Base-by-base conservation (phyloP, 2,113 vertebrate genomes). In the Semicossyphus pulcher region DNA sequence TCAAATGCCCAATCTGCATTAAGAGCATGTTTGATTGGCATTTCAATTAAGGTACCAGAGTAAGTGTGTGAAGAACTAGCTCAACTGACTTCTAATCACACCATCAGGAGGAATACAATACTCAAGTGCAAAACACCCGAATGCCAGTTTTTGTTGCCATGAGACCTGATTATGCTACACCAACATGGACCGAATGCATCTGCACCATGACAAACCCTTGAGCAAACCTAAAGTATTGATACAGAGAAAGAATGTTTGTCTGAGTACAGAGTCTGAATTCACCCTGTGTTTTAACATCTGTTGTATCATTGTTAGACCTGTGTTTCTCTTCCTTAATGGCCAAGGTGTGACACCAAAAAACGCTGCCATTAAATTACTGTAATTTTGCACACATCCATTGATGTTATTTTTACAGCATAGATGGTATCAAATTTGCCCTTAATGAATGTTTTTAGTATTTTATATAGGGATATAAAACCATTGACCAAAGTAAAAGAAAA, bases 301-400 rank as follows among this genome's bases (percentile, higher is more conserved):
- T 61, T 72, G 2, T 7, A 37, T 12, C n/a, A 63, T 23, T 21
- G 53, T 39, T 20, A 32, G 0, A 56, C 11, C 3, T 7, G 0
- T 11, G n/a, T 44, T 34, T 41, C 16, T 18, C 58, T 44, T 44
- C 18, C 18, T n/a, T 20, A 20, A 16, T n/a, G 41, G 8, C 20
- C 4, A 62, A 16, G 5, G 3, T 21, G 48, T 16, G 2, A 44
- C 29, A 68, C 64, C 48, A 60, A 12, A 66, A 61, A 76, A 41
- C 18, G 0, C 20, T 63, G 16, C 57, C 18, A 44, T 6, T 25
- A 21, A 7, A 42, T n/a, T n/a, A 4, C 21, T 53, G 39, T 9
- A 12, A 56, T n/a, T n/a, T n/a, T n/a, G n/a, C n/a, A n/a, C n/a
- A n/a, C n/a, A n/a, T n/a, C n/a, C n/a, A n/a, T n/a, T n/a, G n/a